Base-by-base conservation (phyloP, 1,140 invertebrate species). In the Harpegnathos saltator region DNA sequence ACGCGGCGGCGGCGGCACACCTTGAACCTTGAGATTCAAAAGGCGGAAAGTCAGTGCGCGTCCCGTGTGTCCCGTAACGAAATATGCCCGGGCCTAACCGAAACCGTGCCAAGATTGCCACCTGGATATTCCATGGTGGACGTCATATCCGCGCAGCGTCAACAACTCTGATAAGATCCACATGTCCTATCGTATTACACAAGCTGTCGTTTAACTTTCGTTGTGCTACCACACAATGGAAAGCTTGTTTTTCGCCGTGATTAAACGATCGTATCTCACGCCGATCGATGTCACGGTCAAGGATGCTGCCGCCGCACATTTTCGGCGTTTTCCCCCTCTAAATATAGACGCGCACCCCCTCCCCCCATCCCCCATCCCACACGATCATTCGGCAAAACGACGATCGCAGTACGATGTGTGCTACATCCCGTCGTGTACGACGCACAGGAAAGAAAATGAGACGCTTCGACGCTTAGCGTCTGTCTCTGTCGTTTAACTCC, bases 61-160 rank as follows among this genome's bases (percentile, higher is more conserved):
- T n/a, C n/a, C n/a, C n/a, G n/a, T n/a, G n/a, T n/a, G n/a, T n/a
- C n/a, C n/a, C n/a, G n/a, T n/a, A n/a, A n/a, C n/a, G 73, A 59
- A 78, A 44, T 33, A 15, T n/a, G 22, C 15, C 17, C 61, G 71
- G 22, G 11, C 29, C 29, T 33, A n/a, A 3, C 22, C 54, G 38
- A 59, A 56, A 62, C 14, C 72, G 80, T 84, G 86, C 85, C 86
- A 86, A 87, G 26, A 84, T 75, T 87, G 85, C 73, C 81, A 87
- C 68, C 62, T 87, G 86, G 69, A 80, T 69, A 75, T 29, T 59
- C 38, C 19, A 69, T 69, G 50, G 5, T 61, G 24, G 58, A 83
- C 82, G 63, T 75, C 74, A 87, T 84, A 50, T 24, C 44, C 2
- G 52, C 38, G 71, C 48, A 71, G 44, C 58, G 63, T 75, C 84